Percentiles rank a stretch among this genome's conserved stretches.
These are phyloP conservation scores for Scrobipalpa costella DNA, from an alignment of 2,888 invertebrate genomes.

Conservation along the genomic window DNA sequence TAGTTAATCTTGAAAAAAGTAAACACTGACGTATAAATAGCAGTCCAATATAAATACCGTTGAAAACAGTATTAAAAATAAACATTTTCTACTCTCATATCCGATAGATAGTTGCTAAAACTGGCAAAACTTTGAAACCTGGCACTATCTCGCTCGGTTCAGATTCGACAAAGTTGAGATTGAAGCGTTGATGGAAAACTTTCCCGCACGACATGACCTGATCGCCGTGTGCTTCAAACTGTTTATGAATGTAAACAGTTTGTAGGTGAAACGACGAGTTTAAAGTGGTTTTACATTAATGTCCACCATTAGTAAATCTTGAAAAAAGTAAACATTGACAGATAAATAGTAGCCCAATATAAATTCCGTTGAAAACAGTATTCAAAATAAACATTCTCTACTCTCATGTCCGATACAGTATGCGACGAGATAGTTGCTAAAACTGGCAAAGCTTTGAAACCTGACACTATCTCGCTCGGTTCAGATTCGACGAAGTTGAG, in stretches of 20 bases:
- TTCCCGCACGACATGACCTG: constrained; percentile 35
- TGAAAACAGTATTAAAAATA: not conserved
- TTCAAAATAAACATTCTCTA: too few species aligned
- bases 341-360: not conserved
- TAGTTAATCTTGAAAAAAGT: too few species aligned
- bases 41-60: not conserved
- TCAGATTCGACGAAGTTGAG: constrained; percentile 36
- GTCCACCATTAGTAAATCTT: too few species aligned
- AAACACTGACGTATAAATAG: not conserved
- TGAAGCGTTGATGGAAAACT: constrained; percentile 49
- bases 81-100: too few species aligned
- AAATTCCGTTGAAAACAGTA: not conserved
- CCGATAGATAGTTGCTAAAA: constrained; percentile 21
- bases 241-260: too few species aligned
- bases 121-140: constrained; percentile 38
- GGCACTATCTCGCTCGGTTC: constrained; percentile 30
- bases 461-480: constrained; percentile 32
- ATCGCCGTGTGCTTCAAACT: not conserved
- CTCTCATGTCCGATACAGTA: not conserved
- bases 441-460: constrained; percentile 37
- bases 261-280: too few species aligned
- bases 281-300: too few species aligned
- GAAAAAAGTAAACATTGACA: too few species aligned
- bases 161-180: constrained; percentile 38
- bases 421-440: constrained; percentile 21